Conservation (phyloP, 1,140 invertebrate genomes). For the Bombus breviceps region DNA sequence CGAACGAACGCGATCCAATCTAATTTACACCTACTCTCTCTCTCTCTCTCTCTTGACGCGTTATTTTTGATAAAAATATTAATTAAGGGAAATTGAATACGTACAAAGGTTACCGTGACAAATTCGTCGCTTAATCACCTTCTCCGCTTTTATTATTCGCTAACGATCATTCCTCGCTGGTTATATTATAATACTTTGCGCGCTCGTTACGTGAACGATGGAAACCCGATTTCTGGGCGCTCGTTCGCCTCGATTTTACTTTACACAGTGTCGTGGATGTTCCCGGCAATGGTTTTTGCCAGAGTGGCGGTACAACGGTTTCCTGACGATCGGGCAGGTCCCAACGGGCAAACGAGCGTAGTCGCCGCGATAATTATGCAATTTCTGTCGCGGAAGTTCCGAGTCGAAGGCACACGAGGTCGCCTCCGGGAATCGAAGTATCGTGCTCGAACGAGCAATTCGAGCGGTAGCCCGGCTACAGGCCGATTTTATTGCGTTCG, state of each 20-base stretch:
- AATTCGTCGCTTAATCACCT: constrained; percentile 10
- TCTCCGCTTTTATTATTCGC: background rate
- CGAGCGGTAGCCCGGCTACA: too few species aligned
- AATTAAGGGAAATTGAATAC: constrained; percentile 41
- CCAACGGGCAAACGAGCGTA: background rate
- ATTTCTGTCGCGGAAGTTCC: constrained; percentile 40
- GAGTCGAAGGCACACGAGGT: constrained; percentile 18
- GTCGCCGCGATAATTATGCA: constrained; percentile 54
- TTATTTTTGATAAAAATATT: constrained; percentile 26
- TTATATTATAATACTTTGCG: background rate
- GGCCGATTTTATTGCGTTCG: constrained; percentile 32
- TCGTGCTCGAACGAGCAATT: constrained; percentile 16
- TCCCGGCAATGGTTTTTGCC: background rate
- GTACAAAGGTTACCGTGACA: constrained; percentile 13
- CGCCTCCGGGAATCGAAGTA: constrained; percentile 53
- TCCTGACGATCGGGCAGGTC: background rate
- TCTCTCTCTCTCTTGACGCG: background rate
- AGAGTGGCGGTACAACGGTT: background rate
- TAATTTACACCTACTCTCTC: background rate
- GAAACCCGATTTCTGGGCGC: background rate
- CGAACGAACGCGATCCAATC: background rate
- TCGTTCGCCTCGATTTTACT: background rate
- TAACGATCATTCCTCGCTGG: constrained; percentile 26
- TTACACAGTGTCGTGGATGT: background rate
- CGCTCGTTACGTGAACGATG: background rate